Evolutionary conservation across 2,888 invertebrate species (phyloP).

Genomic region (Melipona beecheii): DNA sequence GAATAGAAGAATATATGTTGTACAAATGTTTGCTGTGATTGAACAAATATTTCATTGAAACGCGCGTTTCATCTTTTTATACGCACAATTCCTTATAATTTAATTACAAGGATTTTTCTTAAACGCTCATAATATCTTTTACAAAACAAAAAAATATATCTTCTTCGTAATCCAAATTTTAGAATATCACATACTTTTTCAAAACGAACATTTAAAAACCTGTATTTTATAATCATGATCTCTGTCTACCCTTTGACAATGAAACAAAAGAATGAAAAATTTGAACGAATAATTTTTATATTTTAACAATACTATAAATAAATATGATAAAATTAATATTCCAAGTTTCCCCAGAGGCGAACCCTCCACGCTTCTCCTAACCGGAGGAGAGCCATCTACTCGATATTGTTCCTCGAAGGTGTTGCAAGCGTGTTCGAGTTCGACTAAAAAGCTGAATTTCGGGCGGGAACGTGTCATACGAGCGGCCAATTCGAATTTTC

Average conservation of each 20-base stretch:
- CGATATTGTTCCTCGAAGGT: slow-evolving; percentile 11
- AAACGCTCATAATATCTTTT: no score
- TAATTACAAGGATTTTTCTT: neutral
- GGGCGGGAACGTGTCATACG: slow-evolving; percentile 39
- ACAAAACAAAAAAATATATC: no score
- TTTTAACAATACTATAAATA: no score
- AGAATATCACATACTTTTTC: neutral
- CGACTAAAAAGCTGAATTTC: neutral
- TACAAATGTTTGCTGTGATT: no score
- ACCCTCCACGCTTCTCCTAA: neutral
- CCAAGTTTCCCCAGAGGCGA: neutral
- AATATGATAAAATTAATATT: neutral
- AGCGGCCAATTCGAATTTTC: slow-evolving; percentile 56
- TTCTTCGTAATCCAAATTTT: neutral
- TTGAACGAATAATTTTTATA: neutral
- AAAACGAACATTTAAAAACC: neutral
- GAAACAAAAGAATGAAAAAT: neutral
- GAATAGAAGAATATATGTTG: no score
- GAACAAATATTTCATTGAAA: neutral
- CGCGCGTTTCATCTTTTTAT: no score
- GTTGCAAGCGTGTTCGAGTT: slow-evolving; percentile 1
- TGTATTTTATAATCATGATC: neutral
- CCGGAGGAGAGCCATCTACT: neutral
- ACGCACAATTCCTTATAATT: neutral
- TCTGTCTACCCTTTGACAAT: accelerated